Base-by-base conservation (phyloP, 2,888 invertebrate genomes). In the Scrobipalpa costella region DNA sequence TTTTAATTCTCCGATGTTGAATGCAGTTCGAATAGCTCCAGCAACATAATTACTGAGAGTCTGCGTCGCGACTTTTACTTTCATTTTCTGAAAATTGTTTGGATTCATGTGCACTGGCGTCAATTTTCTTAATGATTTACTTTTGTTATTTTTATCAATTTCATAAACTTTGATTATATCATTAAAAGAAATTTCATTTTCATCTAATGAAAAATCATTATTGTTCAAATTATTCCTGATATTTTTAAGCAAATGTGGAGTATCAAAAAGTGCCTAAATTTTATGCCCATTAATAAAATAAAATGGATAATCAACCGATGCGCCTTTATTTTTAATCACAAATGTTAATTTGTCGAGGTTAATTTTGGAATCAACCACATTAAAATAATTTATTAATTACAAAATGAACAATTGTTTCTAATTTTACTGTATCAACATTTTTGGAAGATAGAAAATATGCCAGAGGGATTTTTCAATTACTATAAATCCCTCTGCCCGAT, bases 231-330 rank as follows among this genome's bases (percentile, higher is more conserved):
- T 66, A 52, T 66, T 67, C 57, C 66, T 64, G 9, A 69, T 44
- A 63, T 64, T 67, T 66, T 69, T 68, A n/a, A 69, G 63, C 40
- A 67, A 57, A 61, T 68, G 67, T 0, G 69, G 69, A 0, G 47
- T 59, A 50, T 63, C 68, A 62, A 52, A 66, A 7, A 66, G 0
- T 2, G 65, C 65, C 63, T 61, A 65, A 19, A 65, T 57, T 65
- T 66, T 68, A 49, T 50, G 40, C 0, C 17, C 59, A 59, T 66
- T 62, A 40, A 36, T 40, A 63, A 55, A 65, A 60, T 63, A 66
- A 55, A 66, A 27, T 50, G 21, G 50, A 9, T 9, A 50, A 27
- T 50, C 50, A 50, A 17, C 21, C 21, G n/a, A n/a, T n/a, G n/a
- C n/a, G n/a, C n/a, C n/a, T n/a, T n/a, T n/a, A n/a, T n/a, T n/a